These are phyloP conservation scores for Pedicia rivosa DNA, from an alignment of 2,888 invertebrate species.

Conservation along the genomic window DNA sequence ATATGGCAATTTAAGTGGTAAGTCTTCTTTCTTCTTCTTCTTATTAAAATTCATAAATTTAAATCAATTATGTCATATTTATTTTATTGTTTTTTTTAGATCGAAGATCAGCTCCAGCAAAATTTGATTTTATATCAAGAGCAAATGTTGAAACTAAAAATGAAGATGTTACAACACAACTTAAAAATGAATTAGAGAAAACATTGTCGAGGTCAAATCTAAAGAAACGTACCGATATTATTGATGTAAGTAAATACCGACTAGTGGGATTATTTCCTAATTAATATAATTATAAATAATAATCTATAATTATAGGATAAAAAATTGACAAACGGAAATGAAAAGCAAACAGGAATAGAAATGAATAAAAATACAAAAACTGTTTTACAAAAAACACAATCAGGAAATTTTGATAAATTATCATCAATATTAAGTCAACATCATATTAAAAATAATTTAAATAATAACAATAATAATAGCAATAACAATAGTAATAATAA, in stretches of 20 bases:
- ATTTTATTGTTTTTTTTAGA: slow-evolving; percentile 16
- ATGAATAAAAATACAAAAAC: neutral
- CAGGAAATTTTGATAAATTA: slow-evolving; percentile 16
- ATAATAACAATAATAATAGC: slow-evolving; percentile 1
- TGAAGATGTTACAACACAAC: slow-evolving; percentile 38
- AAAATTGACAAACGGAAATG: neutral
- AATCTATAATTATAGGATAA: slow-evolving; percentile 2
- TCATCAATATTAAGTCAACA: slow-evolving; percentile 13
- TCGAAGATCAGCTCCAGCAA: slow-evolving; percentile 46
- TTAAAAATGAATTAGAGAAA: slow-evolving; percentile 57
- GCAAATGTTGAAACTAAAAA: slow-evolving; percentile 9
- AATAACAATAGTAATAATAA: neutral
- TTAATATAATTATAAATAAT: neutral
- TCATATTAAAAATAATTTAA: slow-evolving; percentile 6
- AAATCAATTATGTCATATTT: neutral
- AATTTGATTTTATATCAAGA: slow-evolving; percentile 45
- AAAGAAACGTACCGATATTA: slow-evolving; percentile 53
- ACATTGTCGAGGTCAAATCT: slow-evolving; percentile 64
- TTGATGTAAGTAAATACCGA: too few species aligned
- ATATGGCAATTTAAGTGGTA: slow-evolving; percentile 38
- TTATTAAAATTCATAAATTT: neutral
- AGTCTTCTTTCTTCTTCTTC: neutral
- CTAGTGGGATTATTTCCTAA: neutral
- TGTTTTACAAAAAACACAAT: slow-evolving; percentile 14
- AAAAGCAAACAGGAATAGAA: neutral